Percentiles rank a stretch among this genome's conserved stretches.
Evolutionary conservation across 2,797 vertebrate genomes (phyloP).

Genomic region (Ceyx erithaca): DNA sequence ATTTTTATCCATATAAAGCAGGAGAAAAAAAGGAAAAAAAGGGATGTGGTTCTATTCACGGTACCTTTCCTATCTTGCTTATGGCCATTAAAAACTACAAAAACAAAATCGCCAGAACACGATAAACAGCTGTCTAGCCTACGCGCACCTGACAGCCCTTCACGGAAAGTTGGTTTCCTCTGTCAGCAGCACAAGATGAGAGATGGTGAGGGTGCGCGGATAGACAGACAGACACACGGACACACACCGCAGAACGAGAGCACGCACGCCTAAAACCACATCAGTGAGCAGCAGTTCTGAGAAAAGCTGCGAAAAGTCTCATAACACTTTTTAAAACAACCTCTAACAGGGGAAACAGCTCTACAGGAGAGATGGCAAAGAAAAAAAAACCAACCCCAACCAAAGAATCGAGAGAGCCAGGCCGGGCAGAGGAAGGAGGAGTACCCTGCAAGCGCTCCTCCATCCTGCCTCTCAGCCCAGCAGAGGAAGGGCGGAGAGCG

Average conservation of each 20-base stretch:
- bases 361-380: not conserved
- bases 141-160: not conserved
- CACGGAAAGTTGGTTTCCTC: not conserved
- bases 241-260: not conserved
- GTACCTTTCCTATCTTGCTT: not conserved
- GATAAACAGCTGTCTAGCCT: not conserved
- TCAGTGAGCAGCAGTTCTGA: not conserved
- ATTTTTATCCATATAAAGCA: not conserved
- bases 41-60: accelerated
- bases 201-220: accelerated
- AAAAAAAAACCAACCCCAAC: accelerated
- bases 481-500: conserved; percentile 39
- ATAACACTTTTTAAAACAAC: not conserved
- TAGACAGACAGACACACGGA: not conserved
- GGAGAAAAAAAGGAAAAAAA: not conserved
- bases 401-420: not conserved
- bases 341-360: not conserved
- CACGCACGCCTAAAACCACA: not conserved
- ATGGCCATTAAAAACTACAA: not conserved
- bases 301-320: not conserved
- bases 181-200: not conserved
- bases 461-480: not conserved
- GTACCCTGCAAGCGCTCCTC: not conserved
- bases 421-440: not conserved
- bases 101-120: accelerated